Base-by-base conservation (phyloP, 2,113 vertebrate genomes). In the Jacana jacana region DNA sequence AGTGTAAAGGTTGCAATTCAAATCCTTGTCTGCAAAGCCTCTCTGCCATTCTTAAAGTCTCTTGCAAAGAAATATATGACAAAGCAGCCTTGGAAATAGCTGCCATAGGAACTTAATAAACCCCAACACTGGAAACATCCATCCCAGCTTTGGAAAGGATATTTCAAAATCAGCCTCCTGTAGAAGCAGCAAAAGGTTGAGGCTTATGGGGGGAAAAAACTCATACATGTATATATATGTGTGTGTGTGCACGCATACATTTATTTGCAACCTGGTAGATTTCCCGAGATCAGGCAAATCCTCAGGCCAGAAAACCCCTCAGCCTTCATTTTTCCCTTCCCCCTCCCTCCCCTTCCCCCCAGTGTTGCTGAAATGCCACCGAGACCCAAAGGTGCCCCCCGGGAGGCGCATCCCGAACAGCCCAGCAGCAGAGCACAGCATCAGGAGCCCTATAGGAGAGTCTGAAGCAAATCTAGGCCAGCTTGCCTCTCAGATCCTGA, bases 31-130 rank as follows among this genome's bases (percentile, higher is more conserved):
- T 92, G 86, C 86, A 89, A 94, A 93, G 65, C 75, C 65, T 61
- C 54, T 79, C 68, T 64, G 66, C 77, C 80, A 20, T 89, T 92
- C 46, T 87, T 58, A 84, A 73, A 86, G 40, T 75, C 72, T 82
- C 86, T 69, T 39, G 40, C 61, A 80, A 71, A 95, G 88, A 91
- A 89, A 73, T 63, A 31, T 31, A 13, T 75, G 78, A 79, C 73
- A 93, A 91, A 96, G 71, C 39, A 91, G 72, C 93, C 48, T 64
- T 83, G 78, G 90, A 92, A 82, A 89, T n/a, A 96, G 73, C 76
- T 91, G 57, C 81, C 25, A 5, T 30, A 82, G 81, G 91, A 96
- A 73, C 72, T 94, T 86, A 70, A 85, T 70, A 93, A 96, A 76
- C n/a, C 37, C 60, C 60, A 81, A 10, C 57, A 37, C 72, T 91